These are phyloP conservation scores for Sylvia atricapilla DNA, from an alignment of 2,113 vertebrate species.

Conservation along the genomic window DNA sequence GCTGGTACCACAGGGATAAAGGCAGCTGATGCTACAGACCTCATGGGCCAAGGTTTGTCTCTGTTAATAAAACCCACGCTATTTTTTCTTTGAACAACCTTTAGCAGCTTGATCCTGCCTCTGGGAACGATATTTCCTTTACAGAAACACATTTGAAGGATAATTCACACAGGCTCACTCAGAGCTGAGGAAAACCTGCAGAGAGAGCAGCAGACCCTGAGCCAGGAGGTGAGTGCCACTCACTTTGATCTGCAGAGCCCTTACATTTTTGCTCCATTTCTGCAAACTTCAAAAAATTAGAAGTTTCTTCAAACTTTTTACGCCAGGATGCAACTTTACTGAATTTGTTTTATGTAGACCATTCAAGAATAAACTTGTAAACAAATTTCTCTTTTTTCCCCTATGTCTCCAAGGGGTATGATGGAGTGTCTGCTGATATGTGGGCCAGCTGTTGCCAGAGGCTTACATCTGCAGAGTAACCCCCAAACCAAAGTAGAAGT, in stretches of 20 bases:
- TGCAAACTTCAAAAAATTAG: neutral
- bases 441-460: neutral
- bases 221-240: accelerated
- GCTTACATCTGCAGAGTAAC: neutral
- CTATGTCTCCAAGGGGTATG: neutral
- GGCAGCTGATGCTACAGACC: neutral
- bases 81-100: neutral
- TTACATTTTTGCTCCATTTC: neutral
- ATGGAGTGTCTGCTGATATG: neutral
- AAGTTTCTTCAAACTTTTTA: neutral
- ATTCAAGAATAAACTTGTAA: neutral
- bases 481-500: neutral
- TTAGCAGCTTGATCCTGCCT: neutral
- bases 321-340: neutral
- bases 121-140: neutral
- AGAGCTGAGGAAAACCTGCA: neutral
- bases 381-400: neutral
- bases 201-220: neutral
- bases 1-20: neutral
- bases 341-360: neutral
- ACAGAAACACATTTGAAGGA: neutral
- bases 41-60: neutral
- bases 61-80: neutral
- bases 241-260: neutral
- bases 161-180: neutral